Evolutionary conservation across 2,797 vertebrate species (phyloP).

Genomic region (Furcifer pardalis): DNA sequence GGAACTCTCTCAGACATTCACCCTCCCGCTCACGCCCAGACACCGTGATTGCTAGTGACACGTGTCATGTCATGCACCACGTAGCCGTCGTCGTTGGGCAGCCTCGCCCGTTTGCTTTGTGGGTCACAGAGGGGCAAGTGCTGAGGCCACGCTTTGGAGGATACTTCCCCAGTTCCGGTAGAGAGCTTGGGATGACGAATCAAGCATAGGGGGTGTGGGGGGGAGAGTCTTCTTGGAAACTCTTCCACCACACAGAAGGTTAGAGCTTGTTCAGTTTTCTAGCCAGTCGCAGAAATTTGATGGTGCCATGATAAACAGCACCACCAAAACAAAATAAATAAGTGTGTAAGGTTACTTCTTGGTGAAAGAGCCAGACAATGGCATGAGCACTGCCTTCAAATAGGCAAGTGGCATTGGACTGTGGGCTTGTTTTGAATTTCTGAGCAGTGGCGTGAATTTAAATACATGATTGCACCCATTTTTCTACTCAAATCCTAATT

Average conservation of each 20-base stretch:
- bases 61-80: constrained; percentile 26
- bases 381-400: not conserved
- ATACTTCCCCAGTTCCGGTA: not conserved
- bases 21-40: constrained; percentile 41
- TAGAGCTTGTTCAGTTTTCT: not conserved
- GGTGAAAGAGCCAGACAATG: constrained; percentile 63
- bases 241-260: not conserved
- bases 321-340: not conserved
- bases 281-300: not conserved
- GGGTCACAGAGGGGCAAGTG: not conserved
- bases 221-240: not conserved
- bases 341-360: not conserved
- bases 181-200: not conserved
- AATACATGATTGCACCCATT: not conserved
- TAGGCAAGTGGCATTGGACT: not conserved
- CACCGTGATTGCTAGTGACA: not conserved
- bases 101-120: constrained; percentile 19
- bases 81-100: constrained; percentile 7
- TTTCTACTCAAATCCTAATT: not conserved
- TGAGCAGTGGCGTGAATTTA: not conserved
- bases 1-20: constrained; percentile 55
- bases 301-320: too few species aligned
- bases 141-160: not conserved
- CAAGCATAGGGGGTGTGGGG: not conserved
- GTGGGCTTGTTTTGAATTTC: not conserved